Evolutionary conservation across 1,140 invertebrate species (phyloP).

Genomic region (Cydia splendana): DNA sequence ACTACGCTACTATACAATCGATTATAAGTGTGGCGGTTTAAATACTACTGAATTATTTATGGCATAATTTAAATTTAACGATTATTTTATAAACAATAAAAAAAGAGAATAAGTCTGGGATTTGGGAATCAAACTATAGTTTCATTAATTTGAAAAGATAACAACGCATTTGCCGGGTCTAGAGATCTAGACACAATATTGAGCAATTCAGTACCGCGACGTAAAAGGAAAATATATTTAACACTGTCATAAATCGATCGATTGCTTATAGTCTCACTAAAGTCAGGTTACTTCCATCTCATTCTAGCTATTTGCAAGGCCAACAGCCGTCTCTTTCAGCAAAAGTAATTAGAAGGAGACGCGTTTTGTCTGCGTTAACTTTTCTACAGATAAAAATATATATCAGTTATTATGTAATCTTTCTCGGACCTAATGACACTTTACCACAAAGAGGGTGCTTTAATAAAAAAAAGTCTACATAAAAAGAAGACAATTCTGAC

Average conservation of each 20-base stretch:
- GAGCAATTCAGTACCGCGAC: no score
- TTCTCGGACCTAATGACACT: neutral
- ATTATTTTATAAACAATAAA: no score
- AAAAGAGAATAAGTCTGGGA: no score
- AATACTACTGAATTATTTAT: no score
- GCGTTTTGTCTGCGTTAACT: neutral
- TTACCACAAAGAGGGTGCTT: neutral
- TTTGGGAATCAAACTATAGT: no score
- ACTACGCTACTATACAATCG: no score
- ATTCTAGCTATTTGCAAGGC: neutral
- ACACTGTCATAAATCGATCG: neutral
- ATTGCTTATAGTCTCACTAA: neutral
- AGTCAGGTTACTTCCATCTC: neutral
- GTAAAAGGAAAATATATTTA: no score
- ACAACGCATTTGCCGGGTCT: no score
- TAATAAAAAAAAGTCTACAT: neutral
- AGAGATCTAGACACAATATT: no score
- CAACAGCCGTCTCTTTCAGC: neutral
- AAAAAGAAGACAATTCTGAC: neutral
- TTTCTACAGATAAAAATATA: constrained; percentile 9
- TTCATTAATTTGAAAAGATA: no score
- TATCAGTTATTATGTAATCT: neutral
- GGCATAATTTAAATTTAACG: no score
- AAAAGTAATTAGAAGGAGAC: neutral
- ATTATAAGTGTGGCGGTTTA: no score